phyloP scores from a whole-genome alignment of 2,797 vertebrate species.

The Syngnathus acus region DNA sequence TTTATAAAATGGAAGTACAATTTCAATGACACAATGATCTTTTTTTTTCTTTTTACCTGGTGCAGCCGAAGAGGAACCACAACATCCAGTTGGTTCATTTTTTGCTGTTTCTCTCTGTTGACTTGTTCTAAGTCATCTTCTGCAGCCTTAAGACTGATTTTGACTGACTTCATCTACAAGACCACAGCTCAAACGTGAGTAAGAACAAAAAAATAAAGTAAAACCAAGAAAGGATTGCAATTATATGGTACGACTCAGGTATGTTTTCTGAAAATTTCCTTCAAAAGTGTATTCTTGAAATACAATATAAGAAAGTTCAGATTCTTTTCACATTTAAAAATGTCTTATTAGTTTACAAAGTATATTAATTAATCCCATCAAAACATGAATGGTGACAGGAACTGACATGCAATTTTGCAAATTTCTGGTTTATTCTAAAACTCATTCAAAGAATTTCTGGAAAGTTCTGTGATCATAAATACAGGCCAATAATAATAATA shows the following conservation, averaged over 20 bases:
- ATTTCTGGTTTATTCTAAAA: no score
- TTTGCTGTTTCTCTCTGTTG: constrained; percentile 85
- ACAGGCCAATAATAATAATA: no score
- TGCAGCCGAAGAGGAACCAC: constrained; percentile 82
- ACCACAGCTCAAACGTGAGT: background rate
- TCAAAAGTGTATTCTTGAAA: background rate
- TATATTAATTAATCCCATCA: no score
- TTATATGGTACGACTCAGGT: background rate
- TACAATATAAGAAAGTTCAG: background rate
- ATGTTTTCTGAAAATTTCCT: background rate
- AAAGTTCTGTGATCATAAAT: no score
- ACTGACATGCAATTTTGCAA: no score
- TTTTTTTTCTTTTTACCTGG: constrained; percentile 70
- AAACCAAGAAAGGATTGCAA: background rate
- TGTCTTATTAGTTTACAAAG: no score
- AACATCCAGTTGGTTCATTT: constrained; percentile 79
- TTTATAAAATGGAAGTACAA: no score
- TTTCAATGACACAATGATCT: no score
- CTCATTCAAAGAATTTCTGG: no score
- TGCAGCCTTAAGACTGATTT: constrained; percentile 54
- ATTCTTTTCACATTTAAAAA: background rate
- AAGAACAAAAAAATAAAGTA: background rate
- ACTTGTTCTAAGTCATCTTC: constrained; percentile 77
- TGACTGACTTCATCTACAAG: constrained; percentile 72
- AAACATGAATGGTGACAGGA: no score